Evolutionary conservation across 2,888 invertebrate genomes (phyloP).

Genomic region (Ptychoptera albimana): DNA sequence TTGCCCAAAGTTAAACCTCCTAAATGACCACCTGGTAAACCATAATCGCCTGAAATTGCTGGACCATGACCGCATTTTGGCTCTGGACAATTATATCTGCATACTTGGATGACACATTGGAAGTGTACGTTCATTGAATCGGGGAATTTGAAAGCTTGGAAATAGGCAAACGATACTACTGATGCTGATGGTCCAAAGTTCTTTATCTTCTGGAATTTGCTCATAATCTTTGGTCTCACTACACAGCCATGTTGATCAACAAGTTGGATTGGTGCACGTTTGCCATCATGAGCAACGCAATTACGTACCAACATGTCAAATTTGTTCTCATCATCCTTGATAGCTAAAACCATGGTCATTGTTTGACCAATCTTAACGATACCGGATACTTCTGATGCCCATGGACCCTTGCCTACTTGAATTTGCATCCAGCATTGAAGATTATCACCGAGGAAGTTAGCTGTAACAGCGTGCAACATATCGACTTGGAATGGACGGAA

Average conservation of each 20-base stretch:
- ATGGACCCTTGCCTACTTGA: constrained; percentile 89
- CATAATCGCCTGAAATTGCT: constrained; percentile 47
- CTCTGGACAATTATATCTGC: constrained; percentile 84
- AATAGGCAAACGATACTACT: constrained; percentile 87
- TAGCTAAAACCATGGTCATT: constrained; percentile 92
- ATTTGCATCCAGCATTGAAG: constrained; percentile 97
- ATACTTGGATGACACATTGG: constrained; percentile 92
- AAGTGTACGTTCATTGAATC: constrained; percentile 95
- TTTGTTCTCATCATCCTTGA: constrained; percentile 90
- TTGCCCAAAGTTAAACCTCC: constrained; percentile 4
- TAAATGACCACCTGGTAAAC: constrained; percentile 28
- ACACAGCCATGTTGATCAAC: constrained; percentile 91
- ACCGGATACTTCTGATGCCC: constrained; percentile 93
- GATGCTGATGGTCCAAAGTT: constrained; percentile 90
- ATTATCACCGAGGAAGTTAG: constrained; percentile 90
- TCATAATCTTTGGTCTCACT: constrained; percentile 87
- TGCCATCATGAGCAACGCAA: constrained; percentile 89
- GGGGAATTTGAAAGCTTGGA: constrained; percentile 94
- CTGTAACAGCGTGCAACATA: constrained; percentile 87
- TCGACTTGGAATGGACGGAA: constrained; percentile 93
- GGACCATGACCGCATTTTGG: constrained; percentile 64
- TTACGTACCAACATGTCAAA: constrained; percentile 91
- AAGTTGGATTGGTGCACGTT: constrained; percentile 80
- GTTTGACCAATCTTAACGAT: constrained; percentile 93
- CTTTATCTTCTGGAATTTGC: constrained; percentile 89